phyloP scores from a whole-genome alignment of 2,113 vertebrate species.

The Pollachius pollachius region DNA sequence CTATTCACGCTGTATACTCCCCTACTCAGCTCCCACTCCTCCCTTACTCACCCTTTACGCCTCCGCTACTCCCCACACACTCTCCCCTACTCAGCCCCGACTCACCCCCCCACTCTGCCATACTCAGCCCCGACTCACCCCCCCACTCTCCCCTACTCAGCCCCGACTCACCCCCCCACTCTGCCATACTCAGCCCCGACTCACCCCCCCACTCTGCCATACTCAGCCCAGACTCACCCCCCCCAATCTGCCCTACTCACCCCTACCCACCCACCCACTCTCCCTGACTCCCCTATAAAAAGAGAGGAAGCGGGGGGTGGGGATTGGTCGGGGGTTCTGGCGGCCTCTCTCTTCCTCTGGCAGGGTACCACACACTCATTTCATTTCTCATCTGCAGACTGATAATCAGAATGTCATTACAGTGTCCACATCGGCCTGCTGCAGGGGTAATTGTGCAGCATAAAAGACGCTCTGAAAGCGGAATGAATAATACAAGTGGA shows the following conservation, averaged over 20 bases:
- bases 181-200: conserved; percentile 50
- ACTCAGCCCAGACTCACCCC: conserved; percentile 45
- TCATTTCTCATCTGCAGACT: conserved; percentile 98
- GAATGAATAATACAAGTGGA: conserved; percentile 72
- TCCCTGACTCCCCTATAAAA: conserved; percentile 57
- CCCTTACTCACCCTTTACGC: too few relatives aligned
- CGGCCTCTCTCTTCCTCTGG: conserved; percentile 64
- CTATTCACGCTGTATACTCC: too few relatives aligned
- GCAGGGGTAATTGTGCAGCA: conserved; percentile 90
- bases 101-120: conserved; percentile 44
- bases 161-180: conserved; percentile 8
- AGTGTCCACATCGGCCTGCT: conserved; percentile 84
- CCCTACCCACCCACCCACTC: conserved; percentile 44
- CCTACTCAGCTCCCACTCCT: not conserved
- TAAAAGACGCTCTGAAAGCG: conserved; percentile 73
- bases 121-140: conserved; percentile 46
- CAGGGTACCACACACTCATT: conserved; percentile 84
- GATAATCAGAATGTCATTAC: conserved; percentile 99
- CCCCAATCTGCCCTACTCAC: conserved; percentile 21
- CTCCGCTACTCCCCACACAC: too few relatives aligned
- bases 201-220: conserved; percentile 40
- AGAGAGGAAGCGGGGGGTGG: conserved; percentile 8
- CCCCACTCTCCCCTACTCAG: conserved; percentile 19
- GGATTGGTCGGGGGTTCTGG: conserved; percentile 32
- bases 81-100: conserved; percentile 52